Evolutionary conservation across 2,888 invertebrate genomes (phyloP), one percentile per base, ranked within the genome.

Genomic region (Athalia rosae): DNA sequence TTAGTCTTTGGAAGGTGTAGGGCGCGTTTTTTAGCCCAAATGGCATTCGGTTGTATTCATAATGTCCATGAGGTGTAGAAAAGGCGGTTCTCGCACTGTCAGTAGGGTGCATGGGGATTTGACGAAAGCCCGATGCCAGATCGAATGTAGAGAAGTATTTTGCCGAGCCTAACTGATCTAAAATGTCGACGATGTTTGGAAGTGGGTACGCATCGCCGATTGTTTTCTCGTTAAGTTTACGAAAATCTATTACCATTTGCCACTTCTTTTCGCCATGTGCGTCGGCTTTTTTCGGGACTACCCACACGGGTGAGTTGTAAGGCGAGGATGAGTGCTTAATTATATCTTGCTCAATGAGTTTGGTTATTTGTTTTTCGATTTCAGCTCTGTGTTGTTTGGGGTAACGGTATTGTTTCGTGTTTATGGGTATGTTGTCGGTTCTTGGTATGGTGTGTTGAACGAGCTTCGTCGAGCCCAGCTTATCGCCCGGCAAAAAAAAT

Each of bases 101-200:
- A 4, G 48, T 48, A 4, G 47, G 48, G 28, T 48, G 48, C 66
- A 63, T 63, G 9, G 41, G 62, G 7, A 63, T 63, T n/a, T 63
- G 62, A 11, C 63, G 62, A 4, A 63, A 63, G 6, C 47, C 63
- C 4, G 63, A 63, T n/a, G 63, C 63, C 6, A 63, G 13, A 13
- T 64, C 64, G 3, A 64, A 45, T 6, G 47, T 47, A 1, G 64
- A 45, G 13, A 64, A 64, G 13, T 63, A 63, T 63, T 63, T 63
- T 11, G 63, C 63, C 7, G 43, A 41, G 0, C 63, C 63, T 1
- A 63, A n/a, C 43, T 63, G 63, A 45, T 63, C 63, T 0, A 63
- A 45, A 4, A 63, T 63, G 41, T 63, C 63, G 5, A n/a, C n/a
- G 8, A 63, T 63, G n/a, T 63, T 63, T 7, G 63, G 63, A 41